Evolutionary conservation across 2,113 vertebrate species (phyloP), one percentile per base, ranked within the genome.

Genomic region (Phaethornis superciliosus): DNA sequence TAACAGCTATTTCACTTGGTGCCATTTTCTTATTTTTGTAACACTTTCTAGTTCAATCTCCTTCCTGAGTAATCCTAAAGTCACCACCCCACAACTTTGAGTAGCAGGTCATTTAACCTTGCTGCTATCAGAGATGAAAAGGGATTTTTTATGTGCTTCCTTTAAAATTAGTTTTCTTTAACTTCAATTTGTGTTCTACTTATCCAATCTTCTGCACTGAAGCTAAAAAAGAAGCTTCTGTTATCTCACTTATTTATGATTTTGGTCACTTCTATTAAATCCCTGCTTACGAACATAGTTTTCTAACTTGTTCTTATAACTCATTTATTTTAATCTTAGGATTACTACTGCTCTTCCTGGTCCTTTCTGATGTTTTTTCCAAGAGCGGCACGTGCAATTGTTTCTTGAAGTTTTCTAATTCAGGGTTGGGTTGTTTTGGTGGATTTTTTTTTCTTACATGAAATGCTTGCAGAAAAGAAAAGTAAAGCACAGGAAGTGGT

Each of bases 241-340:
- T 79, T 94, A 89, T 91, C 79, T 93, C 77, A 72, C 62, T 90
- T 33, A 84, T 93, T 94, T 92, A 71, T 81, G n/a, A 82, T 69
- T 95, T 95, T 65, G 63, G 58, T 70, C 67, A 62, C 28, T 82
- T 92, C 74, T 81, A 54, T 80, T 91, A 81, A 92, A 72, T 81
- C 42, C 32, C n/a, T 35, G 23, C 33, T 94, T 85, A 63, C 2
- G 15, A 92, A 65, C 15, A 33, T 28, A 54, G 28, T 69, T 94
- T 93, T 92, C 49, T 74, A 85, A 72, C 69, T 84, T 95, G 17
- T 81, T 94, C 70, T 88, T 56, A 32, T 72, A 89, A 75, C 33
- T 59, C 15, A 71, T 62, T 74, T 87, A 22, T 81, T 94, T 90
- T 83, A 71, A 72, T 89, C 24, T 89, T 49, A 10, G 19, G 76